Conservation (phyloP, 2,113 vertebrate species). For the Sinocyclocheilus maitianheensis region DNA sequence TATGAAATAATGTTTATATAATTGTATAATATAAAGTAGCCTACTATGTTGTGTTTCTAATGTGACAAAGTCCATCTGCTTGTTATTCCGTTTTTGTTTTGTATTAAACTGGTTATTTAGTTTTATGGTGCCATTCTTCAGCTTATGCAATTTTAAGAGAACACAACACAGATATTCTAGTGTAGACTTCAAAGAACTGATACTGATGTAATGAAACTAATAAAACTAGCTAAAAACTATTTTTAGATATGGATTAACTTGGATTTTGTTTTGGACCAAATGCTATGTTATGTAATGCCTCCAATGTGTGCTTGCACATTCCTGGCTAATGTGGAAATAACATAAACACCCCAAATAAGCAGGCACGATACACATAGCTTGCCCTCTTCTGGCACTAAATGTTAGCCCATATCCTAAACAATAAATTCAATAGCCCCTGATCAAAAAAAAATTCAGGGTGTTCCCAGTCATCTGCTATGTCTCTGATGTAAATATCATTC, state of each 20-base stretch:
- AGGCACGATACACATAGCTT: background rate
- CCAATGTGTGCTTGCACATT: constrained; percentile 24
- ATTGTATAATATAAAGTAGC: background rate
- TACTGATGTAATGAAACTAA: background rate
- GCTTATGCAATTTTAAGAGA: constrained; percentile 2
- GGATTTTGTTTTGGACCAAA: background rate
- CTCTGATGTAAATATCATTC: constrained; percentile 41
- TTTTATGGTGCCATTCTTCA: constrained; percentile 47
- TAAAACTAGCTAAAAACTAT: background rate
- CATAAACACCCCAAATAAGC: constrained; percentile 29
- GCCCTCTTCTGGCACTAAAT: background rate
- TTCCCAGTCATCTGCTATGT: constrained; percentile 40
- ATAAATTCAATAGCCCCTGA: background rate
- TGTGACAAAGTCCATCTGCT: constrained; percentile 26
- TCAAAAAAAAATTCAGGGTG: background rate
- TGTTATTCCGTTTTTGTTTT: constrained; percentile 33
- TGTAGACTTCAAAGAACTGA: constrained; percentile 21
- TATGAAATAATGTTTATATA: background rate
- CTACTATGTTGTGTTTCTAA: background rate
- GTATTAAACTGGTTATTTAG: constrained; percentile 38
- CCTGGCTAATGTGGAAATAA: constrained; percentile 33
- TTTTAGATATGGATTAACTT: background rate
- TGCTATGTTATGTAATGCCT: constrained; percentile 14
- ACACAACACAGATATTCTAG: background rate
- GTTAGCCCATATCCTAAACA: constrained; percentile 32